Base-by-base conservation (phyloP, 2,888 invertebrate species). In the Troglohyphantes excavatus region DNA sequence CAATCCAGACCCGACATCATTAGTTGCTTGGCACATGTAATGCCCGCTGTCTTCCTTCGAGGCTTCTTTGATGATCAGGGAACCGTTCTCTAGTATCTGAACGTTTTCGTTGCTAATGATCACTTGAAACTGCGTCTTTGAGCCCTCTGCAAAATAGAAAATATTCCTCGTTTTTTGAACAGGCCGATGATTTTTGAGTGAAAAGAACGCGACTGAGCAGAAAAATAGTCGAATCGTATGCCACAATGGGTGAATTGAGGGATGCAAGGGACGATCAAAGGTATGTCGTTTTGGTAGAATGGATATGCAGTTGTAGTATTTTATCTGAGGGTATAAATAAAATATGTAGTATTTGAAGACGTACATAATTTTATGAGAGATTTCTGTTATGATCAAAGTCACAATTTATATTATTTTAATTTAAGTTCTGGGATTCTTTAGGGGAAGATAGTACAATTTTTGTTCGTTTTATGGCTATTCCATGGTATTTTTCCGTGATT, bases 21-120 rank as follows among this genome's bases (percentile, higher is more conserved):
- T 92, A 72, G 90, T 90, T 23, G 92, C 91, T 76, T 92, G 92
- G 70, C 92, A 92, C 89, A 92, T 87, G 70, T 92, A 92, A 75
- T 90, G 86, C 11, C 92, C 92, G 27, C 79, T 85, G 76, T 92
- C 92, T 21, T 91, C 85, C 73, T 91, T 84, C 9, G 90, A 84
- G 70, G 90, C 91, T 59, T 91, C 92, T 88, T 91, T 90, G 75
- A 92, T 91, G 53, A 90, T 89, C 65, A 92, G 81, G 19, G 91
- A 91, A 33, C 92, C 92, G 78, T 92, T 92, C 78, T 92, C 92
- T 53, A 91, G 85, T 53, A 92, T 91, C 86, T 92, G 92, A 68
- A 92, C 90, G 81, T 92, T 91, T 39, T 92, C 91, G 85, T 90
- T 91, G 79, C 91, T 91, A 72, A 91, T 91, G 68, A 92, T 92